Percentiles rank a stretch among this genome's conserved stretches.
phyloP scores from a whole-genome alignment of 2,888 invertebrate species.

The Boloria selene region DNA sequence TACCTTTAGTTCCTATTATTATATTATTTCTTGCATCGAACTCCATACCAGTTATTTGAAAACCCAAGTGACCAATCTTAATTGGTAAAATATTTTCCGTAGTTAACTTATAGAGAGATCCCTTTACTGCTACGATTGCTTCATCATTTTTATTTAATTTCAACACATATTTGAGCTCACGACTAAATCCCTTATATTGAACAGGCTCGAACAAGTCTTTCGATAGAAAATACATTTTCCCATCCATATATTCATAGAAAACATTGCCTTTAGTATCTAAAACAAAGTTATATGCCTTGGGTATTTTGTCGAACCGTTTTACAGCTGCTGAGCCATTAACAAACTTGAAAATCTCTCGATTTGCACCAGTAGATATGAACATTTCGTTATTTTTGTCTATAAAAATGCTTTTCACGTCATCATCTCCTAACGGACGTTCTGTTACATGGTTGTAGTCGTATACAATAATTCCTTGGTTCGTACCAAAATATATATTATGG shows the following conservation, averaged over 20 bases:
- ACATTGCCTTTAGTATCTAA: slow-evolving; percentile 67
- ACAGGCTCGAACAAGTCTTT: slow-evolving; percentile 67
- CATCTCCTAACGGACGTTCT: slow-evolving; percentile 73
- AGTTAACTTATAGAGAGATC: slow-evolving; percentile 61
- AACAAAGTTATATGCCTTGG: slow-evolving; percentile 71
- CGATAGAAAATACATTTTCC: slow-evolving; percentile 69
- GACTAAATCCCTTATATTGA: slow-evolving; percentile 73
- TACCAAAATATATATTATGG: slow-evolving; percentile 68
- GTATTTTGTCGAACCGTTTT: slow-evolving; percentile 67
- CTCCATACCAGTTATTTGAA: slow-evolving; percentile 70
- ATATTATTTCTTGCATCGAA: slow-evolving; percentile 71
- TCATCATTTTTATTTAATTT: slow-evolving; percentile 68
- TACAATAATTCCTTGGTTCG: slow-evolving; percentile 68
- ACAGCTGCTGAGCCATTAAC: slow-evolving; percentile 72
- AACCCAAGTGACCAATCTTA: slow-evolving; percentile 69
- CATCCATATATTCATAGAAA: slow-evolving; percentile 72
- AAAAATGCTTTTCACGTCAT: slow-evolving; percentile 69
- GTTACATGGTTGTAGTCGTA: slow-evolving; percentile 69
- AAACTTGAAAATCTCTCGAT: slow-evolving; percentile 68
- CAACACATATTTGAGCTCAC: slow-evolving; percentile 70
- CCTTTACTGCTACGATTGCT: slow-evolving; percentile 70
- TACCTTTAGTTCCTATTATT: slow-evolving; percentile 72
- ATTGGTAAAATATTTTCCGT: slow-evolving; percentile 65
- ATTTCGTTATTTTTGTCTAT: slow-evolving; percentile 69
- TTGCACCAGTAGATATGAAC: slow-evolving; percentile 69